These are phyloP conservation scores for Thinocorus orbignyianus DNA, from an alignment of 2,113 vertebrate genomes.

Conservation along the genomic window DNA sequence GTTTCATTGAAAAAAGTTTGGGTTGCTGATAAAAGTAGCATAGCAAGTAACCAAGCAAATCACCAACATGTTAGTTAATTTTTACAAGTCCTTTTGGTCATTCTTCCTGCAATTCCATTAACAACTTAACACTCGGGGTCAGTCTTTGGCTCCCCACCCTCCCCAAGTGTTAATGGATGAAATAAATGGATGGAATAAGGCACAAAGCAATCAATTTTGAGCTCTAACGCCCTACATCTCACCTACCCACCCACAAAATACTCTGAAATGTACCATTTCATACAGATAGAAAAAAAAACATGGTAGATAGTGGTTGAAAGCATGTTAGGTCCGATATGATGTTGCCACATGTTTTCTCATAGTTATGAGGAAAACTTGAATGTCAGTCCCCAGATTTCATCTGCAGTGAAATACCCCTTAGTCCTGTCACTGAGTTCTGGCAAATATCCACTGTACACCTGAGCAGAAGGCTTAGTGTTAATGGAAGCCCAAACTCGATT, in stretches of 20 bases:
- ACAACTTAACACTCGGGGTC: not conserved
- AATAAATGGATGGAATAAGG: not conserved
- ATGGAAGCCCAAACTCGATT: not conserved
- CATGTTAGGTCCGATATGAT: not conserved
- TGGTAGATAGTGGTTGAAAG: not conserved
- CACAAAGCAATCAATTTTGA: not conserved
- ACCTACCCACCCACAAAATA: not conserved
- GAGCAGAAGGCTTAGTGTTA: not conserved
- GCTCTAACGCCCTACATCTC: not conserved
- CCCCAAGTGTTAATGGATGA: not conserved
- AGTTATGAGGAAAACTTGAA: not conserved
- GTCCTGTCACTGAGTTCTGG: not conserved
- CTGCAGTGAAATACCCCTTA: not conserved
- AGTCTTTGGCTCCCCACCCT: not conserved
- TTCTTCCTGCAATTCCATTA: not conserved
- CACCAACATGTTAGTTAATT: conserved; percentile 31
- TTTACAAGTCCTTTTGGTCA: conserved; percentile 44
- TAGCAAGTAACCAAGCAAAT: conserved; percentile 41
- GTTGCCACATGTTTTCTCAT: not conserved
- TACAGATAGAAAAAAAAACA: not conserved
- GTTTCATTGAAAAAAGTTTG: not conserved
- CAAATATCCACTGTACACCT: not conserved
- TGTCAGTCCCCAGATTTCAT: fast-evolving
- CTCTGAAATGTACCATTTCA: not conserved
- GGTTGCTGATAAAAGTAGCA: conserved; percentile 45